A percentile compares a stretch with the other conserved stretches of the same genome.
Evolutionary conservation across 2,797 vertebrate species (phyloP).

Genomic region (Acanthurus lineatus): DNA sequence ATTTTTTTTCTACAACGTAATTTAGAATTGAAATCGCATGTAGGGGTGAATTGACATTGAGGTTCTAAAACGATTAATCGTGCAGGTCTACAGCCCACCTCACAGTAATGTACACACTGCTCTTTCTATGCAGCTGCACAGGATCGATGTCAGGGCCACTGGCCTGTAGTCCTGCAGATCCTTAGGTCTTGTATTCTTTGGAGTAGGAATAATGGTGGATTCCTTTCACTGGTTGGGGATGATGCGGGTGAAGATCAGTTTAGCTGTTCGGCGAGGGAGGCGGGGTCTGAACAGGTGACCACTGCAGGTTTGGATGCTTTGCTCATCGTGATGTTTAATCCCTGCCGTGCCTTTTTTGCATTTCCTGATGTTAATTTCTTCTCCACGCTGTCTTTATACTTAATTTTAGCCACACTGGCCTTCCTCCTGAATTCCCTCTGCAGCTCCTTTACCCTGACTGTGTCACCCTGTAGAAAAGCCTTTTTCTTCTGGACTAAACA

Average conservation of each 20-base stretch:
- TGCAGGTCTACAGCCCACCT: background rate
- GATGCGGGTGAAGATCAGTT: background rate
- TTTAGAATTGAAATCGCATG: too few relatives aligned
- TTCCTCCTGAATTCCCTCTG: background rate
- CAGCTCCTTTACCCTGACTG: background rate
- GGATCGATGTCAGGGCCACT: background rate
- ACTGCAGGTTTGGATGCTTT: background rate
- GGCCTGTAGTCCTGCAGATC: background rate
- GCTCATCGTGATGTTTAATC: background rate
- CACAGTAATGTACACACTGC: background rate
- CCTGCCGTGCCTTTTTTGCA: background rate
- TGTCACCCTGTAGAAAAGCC: too few relatives aligned
- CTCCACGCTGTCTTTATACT: background rate
- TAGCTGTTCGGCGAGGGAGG: background rate
- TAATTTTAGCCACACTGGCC: background rate
- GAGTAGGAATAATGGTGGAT: background rate
- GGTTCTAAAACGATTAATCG: too few relatives aligned
- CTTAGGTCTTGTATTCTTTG: too few relatives aligned
- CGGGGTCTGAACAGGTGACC: background rate
- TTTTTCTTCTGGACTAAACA: too few relatives aligned
- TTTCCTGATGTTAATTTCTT: background rate
- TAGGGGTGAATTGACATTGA: too few relatives aligned
- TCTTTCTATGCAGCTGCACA: background rate
- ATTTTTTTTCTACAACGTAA: too few relatives aligned
- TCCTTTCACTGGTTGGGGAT: background rate